Evolutionary conservation across 1,140 invertebrate species (phyloP).

Genomic region (Pseudomyrmex flavicornis): DNA sequence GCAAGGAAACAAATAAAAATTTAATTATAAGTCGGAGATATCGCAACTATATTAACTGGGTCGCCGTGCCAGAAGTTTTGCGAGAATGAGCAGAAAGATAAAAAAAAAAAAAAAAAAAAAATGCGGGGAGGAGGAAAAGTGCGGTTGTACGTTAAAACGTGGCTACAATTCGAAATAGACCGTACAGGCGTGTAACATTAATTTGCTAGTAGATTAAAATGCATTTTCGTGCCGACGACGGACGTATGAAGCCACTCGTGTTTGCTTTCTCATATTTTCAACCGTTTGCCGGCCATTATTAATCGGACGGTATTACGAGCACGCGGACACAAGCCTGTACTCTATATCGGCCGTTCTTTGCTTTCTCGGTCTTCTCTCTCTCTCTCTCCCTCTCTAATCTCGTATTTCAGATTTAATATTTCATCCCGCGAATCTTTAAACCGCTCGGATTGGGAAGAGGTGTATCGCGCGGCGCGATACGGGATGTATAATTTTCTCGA

Average conservation of each 20-base stretch:
- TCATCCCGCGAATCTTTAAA: constrained; percentile 56
- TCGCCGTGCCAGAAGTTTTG: constrained; percentile 12
- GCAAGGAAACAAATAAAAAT: constrained; percentile 37
- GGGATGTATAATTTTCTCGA: constrained; percentile 51
- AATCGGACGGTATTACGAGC: constrained; percentile 57
- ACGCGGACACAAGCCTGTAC: background rate
- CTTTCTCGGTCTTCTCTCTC: too few species aligned
- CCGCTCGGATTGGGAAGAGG: constrained; percentile 48
- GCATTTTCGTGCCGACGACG: constrained; percentile 51
- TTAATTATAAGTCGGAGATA: constrained; percentile 34
- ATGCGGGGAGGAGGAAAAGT: background rate
- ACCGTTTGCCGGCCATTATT: constrained; percentile 48
- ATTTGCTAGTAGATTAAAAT: constrained; percentile 64
- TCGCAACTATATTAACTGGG: constrained; percentile 37
- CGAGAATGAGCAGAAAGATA: constrained; percentile 28
- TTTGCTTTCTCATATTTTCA: constrained; percentile 53
- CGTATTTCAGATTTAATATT: constrained; percentile 59
- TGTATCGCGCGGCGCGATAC: constrained; percentile 43
- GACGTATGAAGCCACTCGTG: constrained; percentile 45
- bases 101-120: constrained; percentile 15
- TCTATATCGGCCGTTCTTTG: constrained; percentile 30
- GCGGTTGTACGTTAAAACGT: constrained; percentile 24
- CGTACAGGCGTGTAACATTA: constrained; percentile 61
- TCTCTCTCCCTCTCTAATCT: too few species aligned
- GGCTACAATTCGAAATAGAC: constrained; percentile 64